Evolutionary conservation across 1,140 invertebrate species (phyloP).

Genomic region (Helicoverpa armigera): DNA sequence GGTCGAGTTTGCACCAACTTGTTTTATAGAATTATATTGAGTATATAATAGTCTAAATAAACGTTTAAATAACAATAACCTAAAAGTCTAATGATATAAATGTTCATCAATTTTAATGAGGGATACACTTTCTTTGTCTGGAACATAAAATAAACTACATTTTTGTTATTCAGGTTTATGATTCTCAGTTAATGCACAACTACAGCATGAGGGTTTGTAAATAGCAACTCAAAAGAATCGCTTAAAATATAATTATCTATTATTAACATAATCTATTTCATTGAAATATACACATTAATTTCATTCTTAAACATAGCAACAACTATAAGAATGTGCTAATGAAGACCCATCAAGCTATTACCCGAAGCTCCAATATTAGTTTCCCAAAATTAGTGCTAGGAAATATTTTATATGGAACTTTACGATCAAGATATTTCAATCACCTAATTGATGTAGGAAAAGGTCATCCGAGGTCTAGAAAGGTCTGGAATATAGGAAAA

Average conservation of each 20-base stretch:
- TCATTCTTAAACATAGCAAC: conserved; percentile 10
- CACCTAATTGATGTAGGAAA: conserved; percentile 14
- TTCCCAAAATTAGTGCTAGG: conserved; percentile 23
- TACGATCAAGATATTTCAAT: conserved; percentile 13
- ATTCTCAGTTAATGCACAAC: no score
- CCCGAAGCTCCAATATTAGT: conserved; percentile 31
- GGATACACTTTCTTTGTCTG: no score
- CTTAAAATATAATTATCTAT: background rate
- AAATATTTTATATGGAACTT: conserved; percentile 11
- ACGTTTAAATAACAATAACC: no score
- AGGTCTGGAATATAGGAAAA: background rate
- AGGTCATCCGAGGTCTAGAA: background rate
- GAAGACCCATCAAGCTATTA: conserved; percentile 35
- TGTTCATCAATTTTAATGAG: no score
- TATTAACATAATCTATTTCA: conserved; percentile 9
- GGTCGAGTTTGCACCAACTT: no score
- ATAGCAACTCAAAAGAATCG: no score
- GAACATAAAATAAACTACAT: no score
- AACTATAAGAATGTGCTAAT: conserved; percentile 37
- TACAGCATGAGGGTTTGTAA: no score
- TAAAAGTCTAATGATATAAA: no score
- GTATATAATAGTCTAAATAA: no score
- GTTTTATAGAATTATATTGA: no score
- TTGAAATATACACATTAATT: conserved; percentile 7
- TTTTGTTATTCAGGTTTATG: no score